These are phyloP conservation scores for Rallus crepitans DNA, from an alignment of 2,797 vertebrate genomes.

Conservation along the genomic window DNA sequence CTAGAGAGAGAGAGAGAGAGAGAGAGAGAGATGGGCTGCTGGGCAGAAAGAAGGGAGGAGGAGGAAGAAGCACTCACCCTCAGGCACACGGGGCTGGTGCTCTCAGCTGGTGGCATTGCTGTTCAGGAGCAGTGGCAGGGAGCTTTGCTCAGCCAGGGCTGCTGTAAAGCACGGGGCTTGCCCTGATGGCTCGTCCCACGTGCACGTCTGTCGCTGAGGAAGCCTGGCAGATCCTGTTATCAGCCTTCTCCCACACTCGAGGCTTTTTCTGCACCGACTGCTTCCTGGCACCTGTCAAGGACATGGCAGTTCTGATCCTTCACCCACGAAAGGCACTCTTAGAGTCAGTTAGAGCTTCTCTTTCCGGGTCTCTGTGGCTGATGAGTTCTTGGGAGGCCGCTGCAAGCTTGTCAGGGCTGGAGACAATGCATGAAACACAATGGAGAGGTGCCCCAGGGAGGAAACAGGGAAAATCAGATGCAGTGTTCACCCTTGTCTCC, in stretches of 20 bases:
- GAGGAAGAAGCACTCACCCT: neutral
- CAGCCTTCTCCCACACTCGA: neutral
- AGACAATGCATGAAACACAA: neutral
- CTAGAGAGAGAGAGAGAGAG: no score
- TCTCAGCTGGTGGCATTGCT: neutral
- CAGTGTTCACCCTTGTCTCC: neutral
- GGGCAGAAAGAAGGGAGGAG: neutral
- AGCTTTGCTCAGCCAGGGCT: neutral
- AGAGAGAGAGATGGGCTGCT: accelerated
- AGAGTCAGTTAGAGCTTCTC: neutral
- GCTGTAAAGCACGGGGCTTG: accelerated
- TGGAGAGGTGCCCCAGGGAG: neutral
- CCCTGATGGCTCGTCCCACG: accelerated
- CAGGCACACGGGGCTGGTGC: neutral
- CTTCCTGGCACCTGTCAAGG: slow-evolving; percentile 36
- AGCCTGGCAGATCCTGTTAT: neutral
- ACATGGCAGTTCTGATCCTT: accelerated
- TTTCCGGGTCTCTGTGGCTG: neutral
- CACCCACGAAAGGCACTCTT: neutral
- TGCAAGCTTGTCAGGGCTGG: neutral
- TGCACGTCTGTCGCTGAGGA: accelerated
- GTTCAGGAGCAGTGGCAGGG: neutral
- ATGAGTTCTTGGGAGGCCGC: neutral
- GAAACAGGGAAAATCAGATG: neutral
- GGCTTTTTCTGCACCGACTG: neutral